These are phyloP conservation scores for Trichonephila clavata DNA, from an alignment of 1,140 invertebrate species.

Conservation along the genomic window DNA sequence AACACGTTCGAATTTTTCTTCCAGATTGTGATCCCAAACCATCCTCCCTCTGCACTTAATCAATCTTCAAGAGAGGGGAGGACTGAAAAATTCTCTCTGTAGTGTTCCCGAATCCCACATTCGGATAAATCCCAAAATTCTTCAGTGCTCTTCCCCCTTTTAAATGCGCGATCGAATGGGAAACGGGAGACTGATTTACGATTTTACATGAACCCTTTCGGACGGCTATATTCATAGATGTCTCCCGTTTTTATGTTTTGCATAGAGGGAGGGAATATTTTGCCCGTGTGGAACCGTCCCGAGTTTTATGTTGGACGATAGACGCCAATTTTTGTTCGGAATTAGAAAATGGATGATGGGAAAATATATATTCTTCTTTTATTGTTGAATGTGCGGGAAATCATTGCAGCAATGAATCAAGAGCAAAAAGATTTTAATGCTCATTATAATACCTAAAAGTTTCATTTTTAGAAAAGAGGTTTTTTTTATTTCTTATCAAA, in stretches of 20 bases:
- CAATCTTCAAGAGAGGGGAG: not conserved
- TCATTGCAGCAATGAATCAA: too few species aligned
- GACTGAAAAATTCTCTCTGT: not conserved
- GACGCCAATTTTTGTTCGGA: not conserved
- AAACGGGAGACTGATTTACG: not conserved
- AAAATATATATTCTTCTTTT: not conserved
- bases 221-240: not conserved
- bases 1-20: not conserved
- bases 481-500: too few species aligned
- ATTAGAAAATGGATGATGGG: not conserved
- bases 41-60: not conserved
- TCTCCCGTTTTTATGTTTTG: not conserved
- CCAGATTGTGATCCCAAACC: not conserved
- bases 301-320: not conserved
- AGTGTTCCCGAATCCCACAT: not conserved
- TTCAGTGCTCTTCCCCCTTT: not conserved
- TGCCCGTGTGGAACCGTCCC: not conserved
- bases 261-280: not conserved
- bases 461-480: too few species aligned
- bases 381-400: too few species aligned
- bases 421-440: too few species aligned
- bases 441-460: too few species aligned
- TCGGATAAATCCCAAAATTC: not conserved
- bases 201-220: not conserved
- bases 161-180: not conserved